Evolutionary conservation across 2,113 vertebrate genomes (phyloP).

Genomic region (Dendrocopos noguchii): DNA sequence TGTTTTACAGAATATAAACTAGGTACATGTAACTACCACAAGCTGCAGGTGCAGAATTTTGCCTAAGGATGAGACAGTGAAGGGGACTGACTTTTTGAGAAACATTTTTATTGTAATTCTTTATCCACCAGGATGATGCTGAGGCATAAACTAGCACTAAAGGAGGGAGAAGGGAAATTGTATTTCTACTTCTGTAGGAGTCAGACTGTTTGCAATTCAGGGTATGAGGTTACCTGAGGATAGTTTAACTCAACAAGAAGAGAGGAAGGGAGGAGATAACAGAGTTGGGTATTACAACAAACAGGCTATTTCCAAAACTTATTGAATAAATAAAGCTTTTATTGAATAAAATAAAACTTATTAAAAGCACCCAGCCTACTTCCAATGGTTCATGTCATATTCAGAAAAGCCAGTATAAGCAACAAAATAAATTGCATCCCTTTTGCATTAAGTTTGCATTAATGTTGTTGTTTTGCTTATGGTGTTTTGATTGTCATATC

Average conservation of each 20-base stretch:
- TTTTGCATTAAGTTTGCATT: slow-evolving; percentile 4
- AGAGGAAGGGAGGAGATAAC: accelerated
- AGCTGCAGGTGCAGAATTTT: background rate
- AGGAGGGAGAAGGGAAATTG: background rate
- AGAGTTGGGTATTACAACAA: accelerated
- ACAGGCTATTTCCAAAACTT: background rate
- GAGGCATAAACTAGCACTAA: background rate
- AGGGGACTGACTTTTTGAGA: background rate
- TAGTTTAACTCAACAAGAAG: background rate
- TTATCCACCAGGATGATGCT: background rate
- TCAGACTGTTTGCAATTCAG: background rate
- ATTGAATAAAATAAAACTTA: background rate
- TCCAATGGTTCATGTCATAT: background rate
- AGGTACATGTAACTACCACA: background rate
- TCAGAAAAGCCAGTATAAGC: background rate
- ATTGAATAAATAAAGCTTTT: background rate
- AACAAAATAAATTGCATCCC: background rate
- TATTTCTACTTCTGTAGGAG: background rate
- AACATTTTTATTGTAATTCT: background rate
- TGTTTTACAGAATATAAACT: background rate
- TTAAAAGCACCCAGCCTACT: background rate
- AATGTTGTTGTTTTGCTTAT: background rate
- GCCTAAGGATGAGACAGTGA: background rate
- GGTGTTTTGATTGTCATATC: background rate
- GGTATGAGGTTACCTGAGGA: background rate